These are phyloP conservation scores for Malurus cyaneus DNA, from an alignment of 2,113 vertebrate genomes.

Conservation along the genomic window DNA sequence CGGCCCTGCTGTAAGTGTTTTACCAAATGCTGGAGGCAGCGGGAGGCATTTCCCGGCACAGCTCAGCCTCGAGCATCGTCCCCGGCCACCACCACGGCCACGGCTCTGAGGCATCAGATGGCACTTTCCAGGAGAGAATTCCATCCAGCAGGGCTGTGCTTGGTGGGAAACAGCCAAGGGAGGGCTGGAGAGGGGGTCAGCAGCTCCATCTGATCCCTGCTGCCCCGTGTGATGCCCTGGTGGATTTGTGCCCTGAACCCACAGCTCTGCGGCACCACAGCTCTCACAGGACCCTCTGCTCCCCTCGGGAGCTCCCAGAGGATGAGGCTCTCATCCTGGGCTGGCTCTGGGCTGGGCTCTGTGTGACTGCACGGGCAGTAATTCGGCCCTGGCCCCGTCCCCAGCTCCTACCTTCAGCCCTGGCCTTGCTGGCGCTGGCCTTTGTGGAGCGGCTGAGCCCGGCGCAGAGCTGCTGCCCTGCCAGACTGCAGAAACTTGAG, in stretches of 20 bases:
- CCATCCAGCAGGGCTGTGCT: background rate
- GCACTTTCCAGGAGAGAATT: background rate
- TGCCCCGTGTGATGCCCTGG: fast-evolving
- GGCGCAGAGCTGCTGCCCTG: constrained; percentile 33
- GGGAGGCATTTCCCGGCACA: background rate
- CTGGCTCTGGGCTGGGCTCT: background rate
- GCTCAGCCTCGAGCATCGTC: background rate
- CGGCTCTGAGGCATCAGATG: fast-evolving
- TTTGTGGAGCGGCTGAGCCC: constrained; percentile 41
- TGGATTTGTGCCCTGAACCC: fast-evolving
- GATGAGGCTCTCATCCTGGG: background rate
- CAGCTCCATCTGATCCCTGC: background rate
- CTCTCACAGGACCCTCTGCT: background rate
- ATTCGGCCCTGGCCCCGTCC: background rate
- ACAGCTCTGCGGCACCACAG: background rate
- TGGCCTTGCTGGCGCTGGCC: background rate
- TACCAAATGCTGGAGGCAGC: constrained; percentile 50
- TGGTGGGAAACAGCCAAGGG: background rate
- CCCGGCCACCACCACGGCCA: background rate
- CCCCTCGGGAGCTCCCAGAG: background rate
- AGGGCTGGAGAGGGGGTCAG: fast-evolving
- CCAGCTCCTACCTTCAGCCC: constrained; percentile 11
- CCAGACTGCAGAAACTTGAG: constrained; percentile 58
- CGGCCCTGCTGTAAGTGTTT: constrained; percentile 24
- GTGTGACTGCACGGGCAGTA: fast-evolving